Conservation (phyloP, 2,888 invertebrate species). For the Agrochola lota region DNA sequence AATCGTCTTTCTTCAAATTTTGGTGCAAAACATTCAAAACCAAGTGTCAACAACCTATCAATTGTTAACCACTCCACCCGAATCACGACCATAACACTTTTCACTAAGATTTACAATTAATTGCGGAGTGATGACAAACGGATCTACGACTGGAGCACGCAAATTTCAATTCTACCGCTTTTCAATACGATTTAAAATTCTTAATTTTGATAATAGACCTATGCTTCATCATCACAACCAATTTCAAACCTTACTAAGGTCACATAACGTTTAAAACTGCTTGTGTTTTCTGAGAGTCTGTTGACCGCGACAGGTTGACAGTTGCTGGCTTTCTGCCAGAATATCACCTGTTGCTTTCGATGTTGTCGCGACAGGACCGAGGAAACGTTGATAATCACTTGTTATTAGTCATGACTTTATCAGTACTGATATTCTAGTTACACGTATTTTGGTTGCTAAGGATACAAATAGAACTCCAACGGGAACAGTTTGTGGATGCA, state of each 20-base stretch:
- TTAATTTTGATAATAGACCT: not conserved
- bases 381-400: slow-evolving; percentile 68
- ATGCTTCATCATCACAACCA: not conserved
- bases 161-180: slow-evolving; percentile 33
- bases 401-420: slow-evolving; percentile 63
- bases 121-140: slow-evolving; percentile 9
- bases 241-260: not conserved
- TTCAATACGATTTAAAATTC: slow-evolving; percentile 46
- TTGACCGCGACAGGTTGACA: slow-evolving; percentile 50
- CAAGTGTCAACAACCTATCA: slow-evolving; percentile 61
- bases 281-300: slow-evolving; percentile 22
- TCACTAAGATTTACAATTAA: slow-evolving; percentile 42
- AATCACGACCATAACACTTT: slow-evolving; percentile 43
- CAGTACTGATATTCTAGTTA: slow-evolving; percentile 44
- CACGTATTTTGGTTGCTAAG: slow-evolving; percentile 13
- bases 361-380: slow-evolving; percentile 63
- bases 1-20: slow-evolving; percentile 36
- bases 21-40: slow-evolving; percentile 39
- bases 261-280: slow-evolving; percentile 34
- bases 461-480: slow-evolving; percentile 11
- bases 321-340: slow-evolving; percentile 72
- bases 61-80: slow-evolving; percentile 45
- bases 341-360: slow-evolving; percentile 75
- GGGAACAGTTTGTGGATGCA: not conserved
- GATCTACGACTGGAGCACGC: not conserved